phyloP scores from a whole-genome alignment of 2,113 vertebrate species.

The Spea multiplicata region DNA sequence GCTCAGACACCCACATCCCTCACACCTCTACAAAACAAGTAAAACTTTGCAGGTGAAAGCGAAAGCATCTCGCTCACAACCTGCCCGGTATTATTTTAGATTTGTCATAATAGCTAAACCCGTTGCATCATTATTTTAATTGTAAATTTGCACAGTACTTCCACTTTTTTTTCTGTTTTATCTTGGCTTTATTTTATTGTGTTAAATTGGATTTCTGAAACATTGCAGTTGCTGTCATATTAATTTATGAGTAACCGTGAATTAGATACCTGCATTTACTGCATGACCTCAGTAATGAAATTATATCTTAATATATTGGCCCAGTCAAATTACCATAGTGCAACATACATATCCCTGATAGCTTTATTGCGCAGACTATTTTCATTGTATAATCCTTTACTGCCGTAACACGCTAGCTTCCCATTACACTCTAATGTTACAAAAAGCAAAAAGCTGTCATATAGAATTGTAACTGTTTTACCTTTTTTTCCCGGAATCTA shows the following conservation, averaged over 20 bases:
- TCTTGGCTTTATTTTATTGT: constrained; percentile 2
- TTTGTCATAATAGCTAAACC: too few species aligned
- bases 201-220: constrained; percentile 26
- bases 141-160: too few species aligned
- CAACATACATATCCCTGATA: constrained; percentile 12
- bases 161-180: neutral
- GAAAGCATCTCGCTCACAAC: too few species aligned
- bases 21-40: too few species aligned
- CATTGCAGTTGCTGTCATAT: neutral
- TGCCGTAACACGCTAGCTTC: neutral
- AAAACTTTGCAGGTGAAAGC: too few species aligned
- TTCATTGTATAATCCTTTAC: constrained; percentile 1
- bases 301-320: constrained; percentile 29
- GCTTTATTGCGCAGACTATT: constrained; percentile 18
- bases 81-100: too few species aligned
- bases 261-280: constrained; percentile 7
- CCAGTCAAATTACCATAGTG: neutral
- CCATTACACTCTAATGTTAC: neutral
- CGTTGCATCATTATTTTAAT: too few species aligned
- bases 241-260: constrained; percentile 22
- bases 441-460: neutral
- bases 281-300: constrained; percentile 20
- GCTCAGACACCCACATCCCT: too few species aligned
- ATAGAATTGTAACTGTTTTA: neutral
- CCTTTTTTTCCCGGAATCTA: neutral